Conservation (phyloP, 2,888 invertebrate species). For the Drosophila nr. fundita region DNA sequence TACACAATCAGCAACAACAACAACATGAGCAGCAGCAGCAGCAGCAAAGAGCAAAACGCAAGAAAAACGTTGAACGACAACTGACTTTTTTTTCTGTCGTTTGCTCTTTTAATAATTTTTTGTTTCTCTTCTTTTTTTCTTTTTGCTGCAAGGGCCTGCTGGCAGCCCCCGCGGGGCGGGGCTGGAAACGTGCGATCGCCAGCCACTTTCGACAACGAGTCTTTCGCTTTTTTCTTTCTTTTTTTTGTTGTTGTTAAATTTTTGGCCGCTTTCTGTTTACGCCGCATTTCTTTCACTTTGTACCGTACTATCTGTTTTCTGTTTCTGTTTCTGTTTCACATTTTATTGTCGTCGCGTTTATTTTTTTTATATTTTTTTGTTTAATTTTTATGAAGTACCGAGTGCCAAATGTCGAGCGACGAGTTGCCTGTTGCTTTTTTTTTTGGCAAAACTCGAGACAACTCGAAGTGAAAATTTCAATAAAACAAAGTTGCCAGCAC, state of each 20-base stretch:
- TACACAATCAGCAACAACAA: conserved; percentile 68
- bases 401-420: conserved; percentile 42
- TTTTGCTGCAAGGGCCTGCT: conserved; percentile 39
- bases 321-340: conserved; percentile 63
- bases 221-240: conserved; percentile 56
- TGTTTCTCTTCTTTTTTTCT: conserved; percentile 11
- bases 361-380: conserved; percentile 17
- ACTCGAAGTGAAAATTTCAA: conserved; percentile 77
- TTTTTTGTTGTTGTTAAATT: conserved; percentile 33
- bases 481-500: conserved; percentile 58
- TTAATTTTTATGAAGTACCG: conserved; percentile 58
- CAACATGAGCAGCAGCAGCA: conserved; percentile 34
- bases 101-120: conserved; percentile 51
- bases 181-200: conserved; percentile 40
- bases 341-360: conserved; percentile 50
- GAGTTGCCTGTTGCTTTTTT: conserved; percentile 54
- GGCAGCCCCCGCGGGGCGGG: not conserved
- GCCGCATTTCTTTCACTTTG: conserved; percentile 80
- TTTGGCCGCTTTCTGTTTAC: conserved; percentile 75
- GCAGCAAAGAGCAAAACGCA: conserved; percentile 44
- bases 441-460: conserved; percentile 49
- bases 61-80: conserved; percentile 41
- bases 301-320: conserved; percentile 71
- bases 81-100: conserved; percentile 47
- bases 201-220: conserved; percentile 68